Conservation (phyloP, 2,797 vertebrate species). For the Adelosebastes latens region DNA sequence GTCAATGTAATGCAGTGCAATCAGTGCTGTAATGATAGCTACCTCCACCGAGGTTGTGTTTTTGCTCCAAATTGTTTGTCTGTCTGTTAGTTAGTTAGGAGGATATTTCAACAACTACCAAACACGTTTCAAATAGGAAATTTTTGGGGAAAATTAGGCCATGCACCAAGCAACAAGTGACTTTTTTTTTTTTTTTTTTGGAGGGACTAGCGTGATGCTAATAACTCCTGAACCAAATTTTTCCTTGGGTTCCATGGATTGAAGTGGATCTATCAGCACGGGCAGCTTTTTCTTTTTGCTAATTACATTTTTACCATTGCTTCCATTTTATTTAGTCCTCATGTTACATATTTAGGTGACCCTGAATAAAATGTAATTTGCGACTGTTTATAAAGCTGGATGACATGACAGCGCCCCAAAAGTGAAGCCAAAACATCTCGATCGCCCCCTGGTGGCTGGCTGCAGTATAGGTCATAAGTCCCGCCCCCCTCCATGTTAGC, state of each 20-base stretch:
- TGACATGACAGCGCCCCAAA: too few species aligned
- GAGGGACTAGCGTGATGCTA: too few species aligned
- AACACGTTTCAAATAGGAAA: not conserved
- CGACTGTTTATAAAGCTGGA: too few species aligned
- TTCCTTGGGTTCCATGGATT: too few species aligned
- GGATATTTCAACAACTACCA: not conserved
- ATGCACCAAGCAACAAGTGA: not conserved
- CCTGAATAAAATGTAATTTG: too few species aligned
- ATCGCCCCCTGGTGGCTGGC: too few species aligned
- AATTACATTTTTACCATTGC: not conserved
- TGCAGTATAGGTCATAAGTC: too few species aligned
- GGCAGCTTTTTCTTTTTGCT: too few species aligned
- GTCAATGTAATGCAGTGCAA: not conserved
- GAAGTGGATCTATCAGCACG: too few species aligned
- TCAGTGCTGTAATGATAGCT: not conserved
- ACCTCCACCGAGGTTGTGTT: not conserved
- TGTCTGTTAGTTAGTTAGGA: not conserved
- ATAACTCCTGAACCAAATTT: too few species aligned
- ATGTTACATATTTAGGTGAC: not conserved
- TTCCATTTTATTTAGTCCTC: not conserved
- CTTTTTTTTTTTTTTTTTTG: not conserved
- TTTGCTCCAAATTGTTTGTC: not conserved
- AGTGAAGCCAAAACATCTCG: too few species aligned
- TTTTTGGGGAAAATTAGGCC: not conserved
- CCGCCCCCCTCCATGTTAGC: too few species aligned